Evolutionary conservation across 2,888 invertebrate genomes (phyloP).

Genomic region (Dryomyza anilis): DNA sequence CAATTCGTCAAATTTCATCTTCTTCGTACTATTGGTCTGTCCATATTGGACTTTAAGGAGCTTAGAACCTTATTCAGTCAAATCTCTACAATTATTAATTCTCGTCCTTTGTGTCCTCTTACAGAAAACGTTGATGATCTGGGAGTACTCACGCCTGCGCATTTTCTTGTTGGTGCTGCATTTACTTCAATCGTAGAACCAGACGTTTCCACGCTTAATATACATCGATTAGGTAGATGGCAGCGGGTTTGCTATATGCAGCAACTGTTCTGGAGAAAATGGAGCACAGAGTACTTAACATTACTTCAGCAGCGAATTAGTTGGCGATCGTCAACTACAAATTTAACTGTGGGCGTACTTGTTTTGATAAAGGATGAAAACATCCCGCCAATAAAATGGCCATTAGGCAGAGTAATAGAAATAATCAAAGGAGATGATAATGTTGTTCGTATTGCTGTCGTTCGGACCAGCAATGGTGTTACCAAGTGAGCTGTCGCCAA

Average conservation of each 20-base stretch:
- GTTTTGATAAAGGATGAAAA: constrained; percentile 28
- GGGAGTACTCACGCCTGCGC: constrained; percentile 21
- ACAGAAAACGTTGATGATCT: constrained; percentile 35
- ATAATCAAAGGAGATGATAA: too few species aligned
- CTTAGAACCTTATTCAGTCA: constrained; percentile 33
- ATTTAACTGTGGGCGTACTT: constrained; percentile 15
- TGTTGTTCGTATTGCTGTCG: too few species aligned
- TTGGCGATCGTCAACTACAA: constrained; percentile 27
- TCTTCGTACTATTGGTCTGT: constrained; percentile 24
- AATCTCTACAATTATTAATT: constrained; percentile 35
- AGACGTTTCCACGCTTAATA: constrained; percentile 34
- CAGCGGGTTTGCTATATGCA: constrained; percentile 34
- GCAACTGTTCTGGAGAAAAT: constrained; percentile 36
- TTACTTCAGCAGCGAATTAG: too few species aligned
- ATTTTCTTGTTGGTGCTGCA: neutral
- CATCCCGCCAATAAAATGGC: constrained; percentile 29
- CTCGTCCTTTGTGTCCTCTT: constrained; percentile 34
- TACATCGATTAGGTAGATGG: constrained; percentile 29
- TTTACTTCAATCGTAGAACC: neutral
- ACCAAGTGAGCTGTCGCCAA: too few species aligned
- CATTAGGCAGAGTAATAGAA: too few species aligned
- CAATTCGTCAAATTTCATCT: constrained; percentile 33
- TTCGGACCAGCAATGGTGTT: too few species aligned
- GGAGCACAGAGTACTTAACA: too few species aligned
- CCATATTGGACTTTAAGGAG: constrained; percentile 32